Conservation (phyloP, 2,113 vertebrate species). For the Melanotaenia duboulayi region DNA sequence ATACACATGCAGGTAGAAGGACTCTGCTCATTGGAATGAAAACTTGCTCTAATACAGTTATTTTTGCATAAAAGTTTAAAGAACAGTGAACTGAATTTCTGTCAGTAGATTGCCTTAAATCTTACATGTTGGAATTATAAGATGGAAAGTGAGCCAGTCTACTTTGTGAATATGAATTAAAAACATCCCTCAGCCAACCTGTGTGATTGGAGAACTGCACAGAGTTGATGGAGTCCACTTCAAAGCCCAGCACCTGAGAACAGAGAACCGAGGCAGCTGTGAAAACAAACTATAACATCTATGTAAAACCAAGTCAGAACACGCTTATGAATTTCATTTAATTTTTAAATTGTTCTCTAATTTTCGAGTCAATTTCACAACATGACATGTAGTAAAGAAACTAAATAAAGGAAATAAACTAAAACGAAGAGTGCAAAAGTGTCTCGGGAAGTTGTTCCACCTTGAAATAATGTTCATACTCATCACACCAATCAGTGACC, state of each 20-base stretch:
- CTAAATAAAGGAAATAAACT: too few relatives aligned
- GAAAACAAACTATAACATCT: constrained; percentile 23
- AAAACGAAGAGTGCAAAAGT: too few relatives aligned
- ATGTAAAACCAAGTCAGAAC: not conserved
- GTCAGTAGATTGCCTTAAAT: not conserved
- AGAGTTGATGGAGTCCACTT: constrained; percentile 96
- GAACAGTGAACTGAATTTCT: not conserved
- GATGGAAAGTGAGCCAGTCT: not conserved
- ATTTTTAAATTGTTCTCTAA: not conserved
- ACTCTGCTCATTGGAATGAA: not conserved
- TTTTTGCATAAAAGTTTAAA: not conserved
- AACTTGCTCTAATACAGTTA: not conserved
- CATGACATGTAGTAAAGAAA: too few relatives aligned
- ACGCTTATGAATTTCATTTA: not conserved
- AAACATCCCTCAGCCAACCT: constrained; percentile 77
- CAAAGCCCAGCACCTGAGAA: constrained; percentile 94
- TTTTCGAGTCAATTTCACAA: too few relatives aligned
- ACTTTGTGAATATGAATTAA: not conserved
- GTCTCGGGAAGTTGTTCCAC: too few relatives aligned
- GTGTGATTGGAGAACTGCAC: constrained; percentile 99
- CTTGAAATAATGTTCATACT: too few relatives aligned
- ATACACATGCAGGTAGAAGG: not conserved
- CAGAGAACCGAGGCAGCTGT: constrained; percentile 16
- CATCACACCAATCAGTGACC: too few relatives aligned
- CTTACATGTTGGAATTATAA: not conserved